A percentile compares a stretch with the other conserved stretches of the same genome.
Evolutionary conservation across 1,140 invertebrate species (phyloP).

Genomic region (Aphaenogaster floridana): DNA sequence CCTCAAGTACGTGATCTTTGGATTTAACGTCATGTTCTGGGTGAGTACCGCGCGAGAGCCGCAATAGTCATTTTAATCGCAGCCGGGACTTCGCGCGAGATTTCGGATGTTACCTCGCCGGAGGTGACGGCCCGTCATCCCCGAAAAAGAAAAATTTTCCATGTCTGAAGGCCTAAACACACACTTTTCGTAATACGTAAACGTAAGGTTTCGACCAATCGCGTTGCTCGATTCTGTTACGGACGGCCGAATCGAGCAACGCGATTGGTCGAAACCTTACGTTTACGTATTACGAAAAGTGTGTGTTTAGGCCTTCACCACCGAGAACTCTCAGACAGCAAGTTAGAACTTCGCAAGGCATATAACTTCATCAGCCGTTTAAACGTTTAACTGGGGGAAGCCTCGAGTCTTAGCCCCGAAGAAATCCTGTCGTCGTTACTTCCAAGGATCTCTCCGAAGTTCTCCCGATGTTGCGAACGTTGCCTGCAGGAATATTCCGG

Average conservation of each 20-base stretch:
- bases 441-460: background rate
- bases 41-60: slow-evolving; percentile 88
- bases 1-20: slow-evolving; percentile 98
- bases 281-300: too few species aligned
- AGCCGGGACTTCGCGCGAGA: background rate
- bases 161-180: too few species aligned
- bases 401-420: background rate
- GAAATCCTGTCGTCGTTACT: slow-evolving; percentile 4
- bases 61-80: background rate
- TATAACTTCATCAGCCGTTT: background rate
- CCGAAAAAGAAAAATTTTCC: background rate
- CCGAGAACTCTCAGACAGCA: background rate
- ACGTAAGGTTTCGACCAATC: too few species aligned
- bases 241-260: too few species aligned
- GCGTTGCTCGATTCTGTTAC: too few species aligned
- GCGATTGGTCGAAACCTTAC: too few species aligned
- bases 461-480: background rate
- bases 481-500: background rate
- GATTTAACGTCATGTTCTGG: slow-evolving; percentile 99
- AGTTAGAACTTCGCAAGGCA: background rate
- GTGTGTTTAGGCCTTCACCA: too few species aligned
- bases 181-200: too few species aligned
- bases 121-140: background rate
- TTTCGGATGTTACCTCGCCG: slow-evolving; percentile 4
- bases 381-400: background rate